Base-by-base conservation (phyloP, 2,888 invertebrate genomes). In the Philonicus albiceps region DNA sequence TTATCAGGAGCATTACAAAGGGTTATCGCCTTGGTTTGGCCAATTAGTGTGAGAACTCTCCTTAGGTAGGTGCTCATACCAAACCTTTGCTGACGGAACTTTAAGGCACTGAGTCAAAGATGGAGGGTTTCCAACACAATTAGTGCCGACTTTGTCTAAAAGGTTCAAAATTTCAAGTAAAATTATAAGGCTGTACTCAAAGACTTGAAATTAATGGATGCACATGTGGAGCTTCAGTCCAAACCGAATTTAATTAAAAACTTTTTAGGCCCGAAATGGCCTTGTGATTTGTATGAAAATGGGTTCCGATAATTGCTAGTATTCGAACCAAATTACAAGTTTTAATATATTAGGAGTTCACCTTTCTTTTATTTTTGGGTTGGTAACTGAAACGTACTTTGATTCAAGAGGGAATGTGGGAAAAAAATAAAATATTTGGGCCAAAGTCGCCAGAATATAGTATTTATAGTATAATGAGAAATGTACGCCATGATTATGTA, bases 1-100 rank as follows among this genome's bases (percentile, higher is more conserved):
- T 78, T 78, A 78, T 16, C 49, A 49, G 40, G 7, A 40, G 19
- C 40, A 22, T 76, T 78, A 78, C 53, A 7, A 78, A 78, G 78
- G 43, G 78, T 49, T 78, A 49, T 78, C 78, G 49, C 78, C 49
- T 53, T 78, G 78, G 49, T 78, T 78, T 78, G 78, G 53, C 78
- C 78, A 78, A 78, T 78, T 78, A 78, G 78, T 78, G 49, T 78
- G 22, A 78, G 49, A 27, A 27, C 78, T 64, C 64, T 13, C 22
- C 64, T 64, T 27, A 22, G 64, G 49, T 49, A n/a, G 49, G 49
- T 6, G 49, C n/a, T 64, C 22, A 8, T 8, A 64, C 1, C 19
- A 27, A 22, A 19, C 27, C 27, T 64, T 64, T 64, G 27, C 22
- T 6, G 64, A 64, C 64, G 19, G 2, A 49, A 64, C 64, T 64